Conservation (phyloP, 2,113 vertebrate genomes). For the Zingel zingel region DNA sequence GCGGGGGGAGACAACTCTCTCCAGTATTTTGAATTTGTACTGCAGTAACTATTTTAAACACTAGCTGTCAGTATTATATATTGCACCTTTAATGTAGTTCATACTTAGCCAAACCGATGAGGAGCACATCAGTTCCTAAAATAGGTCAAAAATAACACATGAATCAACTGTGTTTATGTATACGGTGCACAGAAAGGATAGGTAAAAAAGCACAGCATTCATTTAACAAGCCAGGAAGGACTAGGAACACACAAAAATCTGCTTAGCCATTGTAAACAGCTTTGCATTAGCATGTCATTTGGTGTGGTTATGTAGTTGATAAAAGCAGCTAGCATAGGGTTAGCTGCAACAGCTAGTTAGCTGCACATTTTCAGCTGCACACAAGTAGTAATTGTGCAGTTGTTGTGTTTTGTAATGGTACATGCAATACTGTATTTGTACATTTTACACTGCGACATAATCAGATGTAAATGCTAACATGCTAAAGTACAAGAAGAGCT, state of each 20-base stretch:
- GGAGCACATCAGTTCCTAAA: neutral
- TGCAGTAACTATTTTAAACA: too few species aligned
- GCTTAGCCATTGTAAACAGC: neutral
- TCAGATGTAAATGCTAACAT: neutral
- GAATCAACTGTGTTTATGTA: neutral
- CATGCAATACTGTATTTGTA: slow-evolving; percentile 13
- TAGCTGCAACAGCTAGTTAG: neutral
- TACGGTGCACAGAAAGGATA: neutral
- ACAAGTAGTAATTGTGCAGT: neutral
- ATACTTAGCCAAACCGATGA: neutral
- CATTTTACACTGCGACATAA: slow-evolving; percentile 9
- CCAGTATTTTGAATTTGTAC: too few species aligned
- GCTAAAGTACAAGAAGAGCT: slow-evolving; percentile 3
- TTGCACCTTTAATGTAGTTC: neutral
- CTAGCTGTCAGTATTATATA: too few species aligned
- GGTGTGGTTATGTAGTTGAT: slow-evolving; percentile 5
- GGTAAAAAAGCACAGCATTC: neutral
- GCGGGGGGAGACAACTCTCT: too few species aligned
- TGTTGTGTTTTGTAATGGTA: slow-evolving; percentile 14
- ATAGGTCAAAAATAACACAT: too few species aligned
- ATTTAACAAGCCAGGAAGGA: neutral
- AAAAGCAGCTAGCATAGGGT: neutral
- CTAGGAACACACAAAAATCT: neutral
- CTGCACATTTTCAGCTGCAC: neutral
- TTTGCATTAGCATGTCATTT: neutral